phyloP scores from a whole-genome alignment of 2,888 invertebrate species.

The Heteromurus nitidus region DNA sequence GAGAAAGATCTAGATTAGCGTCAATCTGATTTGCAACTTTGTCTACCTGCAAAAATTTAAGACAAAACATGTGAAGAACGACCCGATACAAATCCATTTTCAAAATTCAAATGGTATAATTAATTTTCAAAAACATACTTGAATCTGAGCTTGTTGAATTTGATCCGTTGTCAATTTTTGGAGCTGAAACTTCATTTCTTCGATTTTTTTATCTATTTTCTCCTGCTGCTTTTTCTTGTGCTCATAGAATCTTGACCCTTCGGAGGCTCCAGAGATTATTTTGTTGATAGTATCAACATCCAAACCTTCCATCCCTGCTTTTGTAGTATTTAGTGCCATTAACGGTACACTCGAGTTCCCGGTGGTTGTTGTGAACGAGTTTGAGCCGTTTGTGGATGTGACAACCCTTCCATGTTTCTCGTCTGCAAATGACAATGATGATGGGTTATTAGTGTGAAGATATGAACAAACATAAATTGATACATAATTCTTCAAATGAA shows the following conservation, averaged over 20 bases:
- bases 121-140: conserved; percentile 70
- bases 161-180: conserved; percentile 74
- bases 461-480: too few relatives aligned
- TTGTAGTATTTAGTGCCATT: conserved; percentile 67
- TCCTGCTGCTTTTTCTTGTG: conserved; percentile 78
- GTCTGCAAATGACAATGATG: neutral
- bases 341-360: neutral
- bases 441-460: too few relatives aligned
- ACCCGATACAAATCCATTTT: neutral
- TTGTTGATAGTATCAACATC: conserved; percentile 75
- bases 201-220: conserved; percentile 76
- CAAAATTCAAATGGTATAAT: too few relatives aligned
- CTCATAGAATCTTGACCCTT: conserved; percentile 78
- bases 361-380: neutral
- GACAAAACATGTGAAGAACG: too few relatives aligned
- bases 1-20: conserved; percentile 75
- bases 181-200: conserved; percentile 74
- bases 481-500: too few relatives aligned
- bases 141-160: conserved; percentile 73
- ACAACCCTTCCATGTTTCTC: neutral
- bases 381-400: too few relatives aligned
- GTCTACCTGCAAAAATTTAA: conserved; percentile 76
- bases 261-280: conserved; percentile 76
- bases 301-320: conserved; percentile 74
- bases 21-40: conserved; percentile 76